A percentile compares a stretch with the other conserved stretches of the same genome.
phyloP scores from a whole-genome alignment of 2,888 invertebrate genomes.

The Beris morrisii region DNA sequence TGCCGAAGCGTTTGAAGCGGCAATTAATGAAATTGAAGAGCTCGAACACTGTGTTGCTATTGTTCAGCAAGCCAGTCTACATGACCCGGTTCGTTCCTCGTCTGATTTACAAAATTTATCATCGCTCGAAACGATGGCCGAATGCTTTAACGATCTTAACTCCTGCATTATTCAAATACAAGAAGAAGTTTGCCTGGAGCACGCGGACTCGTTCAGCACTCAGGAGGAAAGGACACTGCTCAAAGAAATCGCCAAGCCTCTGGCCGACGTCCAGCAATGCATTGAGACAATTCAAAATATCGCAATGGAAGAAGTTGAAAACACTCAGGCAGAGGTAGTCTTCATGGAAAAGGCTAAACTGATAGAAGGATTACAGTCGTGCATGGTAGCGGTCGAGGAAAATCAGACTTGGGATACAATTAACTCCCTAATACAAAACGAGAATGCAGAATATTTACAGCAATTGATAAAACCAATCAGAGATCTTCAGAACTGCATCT shows the following conservation, averaged over 20 bases:
- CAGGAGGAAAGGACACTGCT: constrained; percentile 15
- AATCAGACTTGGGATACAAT: constrained; percentile 43
- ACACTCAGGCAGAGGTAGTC: constrained; percentile 39
- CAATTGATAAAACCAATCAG: constrained; percentile 52
- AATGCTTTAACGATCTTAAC: constrained; percentile 48
- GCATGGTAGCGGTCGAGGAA: constrained; percentile 45
- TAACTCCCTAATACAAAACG: constrained; percentile 43
- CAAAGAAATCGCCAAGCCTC: constrained; percentile 29
- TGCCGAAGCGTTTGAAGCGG: constrained; percentile 44
- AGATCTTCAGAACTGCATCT: constrained; percentile 50
- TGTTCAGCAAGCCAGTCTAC: constrained; percentile 49
- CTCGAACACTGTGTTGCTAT: constrained; percentile 53
- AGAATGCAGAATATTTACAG: constrained; percentile 46
- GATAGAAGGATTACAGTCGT: constrained; percentile 43
- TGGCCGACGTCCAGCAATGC: constrained; percentile 23
- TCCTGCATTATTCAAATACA: constrained; percentile 50
- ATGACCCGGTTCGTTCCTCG: constrained; percentile 48
- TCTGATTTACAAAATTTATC: constrained; percentile 45
- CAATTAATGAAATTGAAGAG: constrained; percentile 53
- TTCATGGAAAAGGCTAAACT: constrained; percentile 41
- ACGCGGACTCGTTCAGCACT: neutral
- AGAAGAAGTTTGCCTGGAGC: constrained; percentile 42
- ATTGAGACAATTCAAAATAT: constrained; percentile 40
- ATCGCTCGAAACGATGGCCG: constrained; percentile 49
- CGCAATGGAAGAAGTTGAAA: constrained; percentile 43